Evolutionary conservation across 2,888 invertebrate species (phyloP), one percentile per base, ranked within the genome.

Genomic region (Automeris io): DNA sequence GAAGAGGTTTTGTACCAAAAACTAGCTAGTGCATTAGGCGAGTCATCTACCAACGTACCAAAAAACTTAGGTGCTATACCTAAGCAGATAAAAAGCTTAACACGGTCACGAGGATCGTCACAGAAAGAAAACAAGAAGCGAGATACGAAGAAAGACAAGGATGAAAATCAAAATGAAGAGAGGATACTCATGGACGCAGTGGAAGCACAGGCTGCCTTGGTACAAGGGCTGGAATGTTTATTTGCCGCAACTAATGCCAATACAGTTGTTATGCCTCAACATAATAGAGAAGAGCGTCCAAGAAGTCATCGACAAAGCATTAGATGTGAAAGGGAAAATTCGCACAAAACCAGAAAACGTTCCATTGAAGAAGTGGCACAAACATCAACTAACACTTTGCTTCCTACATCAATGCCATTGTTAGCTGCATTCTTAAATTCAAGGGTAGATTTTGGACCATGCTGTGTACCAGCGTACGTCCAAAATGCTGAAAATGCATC

Each of bases 11-110:
- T 66, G 16, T 68, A 70, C 42, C 76, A 74, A 41, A 81, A 77
- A 61, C 56, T 74, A 45, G 68, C 71, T 40, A 70, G 56, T 39
- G 75, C 83, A 11, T 58, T 85, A 41, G 85, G 80, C 41, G 86
- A 85, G 57, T 67, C 83, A 8, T 88, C 73, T 50, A 81, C 67
- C 49, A 88, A 77, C 57, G 76, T 75, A 52, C 88, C 90, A 69
- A 89, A 90, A 69, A 91, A 91, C 68, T 88, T 92, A 57, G 92
- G 92, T 42, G 92, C 91, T 45, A 91, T 91, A 70, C 92, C 91
- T 41, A 92, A 93, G 71, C 91, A 91, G 73, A 77, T 86, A 57
- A 87, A 83, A 85, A 86, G 85, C 77, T 79, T 81, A 75, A 78
- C 80, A 51, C 69, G 89, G 75, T 68, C 87, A 57, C 65, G 89